A percentile compares a stretch with the other conserved stretches of the same genome.
phyloP scores from a whole-genome alignment of 64 coral and sea anemone species.

The Dendronephthya gigantea region DNA sequence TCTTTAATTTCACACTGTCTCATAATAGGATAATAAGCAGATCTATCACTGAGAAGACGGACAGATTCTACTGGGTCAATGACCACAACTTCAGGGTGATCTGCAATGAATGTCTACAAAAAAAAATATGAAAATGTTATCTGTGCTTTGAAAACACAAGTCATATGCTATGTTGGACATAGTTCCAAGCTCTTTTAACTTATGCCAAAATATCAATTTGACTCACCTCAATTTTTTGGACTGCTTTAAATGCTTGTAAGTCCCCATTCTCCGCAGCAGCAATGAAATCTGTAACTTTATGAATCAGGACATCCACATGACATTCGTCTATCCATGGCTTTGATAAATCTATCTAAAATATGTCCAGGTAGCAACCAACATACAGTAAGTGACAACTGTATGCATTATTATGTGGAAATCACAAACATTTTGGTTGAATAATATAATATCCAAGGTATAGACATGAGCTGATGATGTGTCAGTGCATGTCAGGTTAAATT shows the following conservation, averaged over 20 bases:
- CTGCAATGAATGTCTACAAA: constrained; percentile 53
- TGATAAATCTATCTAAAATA: constrained; percentile 78
- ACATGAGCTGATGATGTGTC: no score
- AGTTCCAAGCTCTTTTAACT: background rate
- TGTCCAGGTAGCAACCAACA: no score
- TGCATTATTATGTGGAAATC: no score
- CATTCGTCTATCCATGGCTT: constrained; percentile 71
- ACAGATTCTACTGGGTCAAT: constrained; percentile 90
- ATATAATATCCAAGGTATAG: no score
- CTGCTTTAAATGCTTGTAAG: constrained; percentile 57
- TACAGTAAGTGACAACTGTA: no score
- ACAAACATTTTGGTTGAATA: no score
- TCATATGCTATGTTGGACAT: no score
- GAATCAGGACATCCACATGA: constrained; percentile 85
- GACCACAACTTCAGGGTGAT: constrained; percentile 70
- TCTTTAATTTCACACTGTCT: constrained; percentile 90
- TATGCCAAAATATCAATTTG: background rate
- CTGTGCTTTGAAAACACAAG: background rate
- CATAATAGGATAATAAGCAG: constrained; percentile 81
- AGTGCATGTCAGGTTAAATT: no score
- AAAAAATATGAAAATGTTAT: background rate
- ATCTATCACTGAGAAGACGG: constrained; percentile 64
- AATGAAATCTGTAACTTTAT: constrained; percentile 96
- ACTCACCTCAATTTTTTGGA: constrained; percentile 70
- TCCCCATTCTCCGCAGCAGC: constrained; percentile 70